These are phyloP conservation scores for Meleagris gallopavo DNA, from an alignment of 2,113 vertebrate genomes.

Conservation along the genomic window DNA sequence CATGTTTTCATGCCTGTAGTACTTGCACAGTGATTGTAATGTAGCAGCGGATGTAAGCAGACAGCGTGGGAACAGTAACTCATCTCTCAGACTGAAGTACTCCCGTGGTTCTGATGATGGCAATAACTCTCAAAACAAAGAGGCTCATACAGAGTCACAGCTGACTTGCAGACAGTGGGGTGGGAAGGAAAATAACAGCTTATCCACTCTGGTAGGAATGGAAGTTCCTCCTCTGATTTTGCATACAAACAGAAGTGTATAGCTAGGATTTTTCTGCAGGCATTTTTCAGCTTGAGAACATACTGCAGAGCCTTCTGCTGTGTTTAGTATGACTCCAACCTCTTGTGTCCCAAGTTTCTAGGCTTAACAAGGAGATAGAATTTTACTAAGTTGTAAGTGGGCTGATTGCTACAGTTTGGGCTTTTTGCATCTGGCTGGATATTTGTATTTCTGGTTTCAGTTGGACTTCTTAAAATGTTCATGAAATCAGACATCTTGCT, in stretches of 20 bases:
- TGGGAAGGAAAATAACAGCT: background rate
- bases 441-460: background rate
- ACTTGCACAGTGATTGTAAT: background rate
- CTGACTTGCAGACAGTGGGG: background rate
- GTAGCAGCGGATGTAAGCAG: background rate
- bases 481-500: background rate
- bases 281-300: background rate
- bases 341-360: background rate
- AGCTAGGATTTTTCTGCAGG: background rate
- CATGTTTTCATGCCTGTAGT: background rate
- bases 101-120: background rate
- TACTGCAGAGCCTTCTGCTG: background rate
- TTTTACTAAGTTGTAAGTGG: background rate
- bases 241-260: background rate
- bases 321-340: background rate
- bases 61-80: background rate
- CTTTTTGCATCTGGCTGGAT: background rate
- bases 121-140: background rate
- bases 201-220: background rate
- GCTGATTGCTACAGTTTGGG: background rate
- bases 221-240: background rate
- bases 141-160: background rate
- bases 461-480: background rate
- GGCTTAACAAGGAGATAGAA: background rate
- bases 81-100: slow-evolving; percentile 24